Percentiles rank a stretch among this genome's conserved stretches.
phyloP scores from a whole-genome alignment of 1,140 invertebrate genomes.

The Drosophila setifemur region DNA sequence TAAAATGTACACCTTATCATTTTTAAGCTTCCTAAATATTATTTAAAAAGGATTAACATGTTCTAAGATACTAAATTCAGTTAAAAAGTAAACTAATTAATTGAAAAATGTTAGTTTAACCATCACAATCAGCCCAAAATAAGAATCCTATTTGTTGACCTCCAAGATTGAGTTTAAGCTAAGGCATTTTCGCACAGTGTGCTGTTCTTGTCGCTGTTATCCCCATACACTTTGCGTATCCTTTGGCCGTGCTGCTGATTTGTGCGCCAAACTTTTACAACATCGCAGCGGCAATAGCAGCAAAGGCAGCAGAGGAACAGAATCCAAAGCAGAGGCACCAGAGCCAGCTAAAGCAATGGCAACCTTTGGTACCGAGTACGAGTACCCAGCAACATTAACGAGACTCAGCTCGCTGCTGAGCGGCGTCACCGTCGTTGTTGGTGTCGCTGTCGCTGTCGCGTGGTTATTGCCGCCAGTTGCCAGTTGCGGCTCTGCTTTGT shows the following conservation, averaged over 20 bases:
- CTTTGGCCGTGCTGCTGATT: constrained; percentile 70
- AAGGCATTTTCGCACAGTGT: constrained; percentile 3
- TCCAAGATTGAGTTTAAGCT: too few species aligned
- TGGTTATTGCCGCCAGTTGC: constrained; percentile 46
- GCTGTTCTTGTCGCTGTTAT: constrained; percentile 45
- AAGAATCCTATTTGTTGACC: too few species aligned
- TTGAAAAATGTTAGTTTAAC: too few species aligned
- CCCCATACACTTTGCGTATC: constrained; percentile 67
- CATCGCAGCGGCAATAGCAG: constrained; percentile 59
- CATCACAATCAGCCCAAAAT: too few species aligned
- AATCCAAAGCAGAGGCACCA: constrained; percentile 29
- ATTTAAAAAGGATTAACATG: too few species aligned
- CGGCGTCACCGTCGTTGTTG: constrained; percentile 70
- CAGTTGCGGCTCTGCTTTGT: constrained; percentile 75
- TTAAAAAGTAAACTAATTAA: too few species aligned
- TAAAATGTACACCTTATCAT: too few species aligned
- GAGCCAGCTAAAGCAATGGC: constrained; percentile 26
- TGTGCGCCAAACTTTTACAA: constrained; percentile 78
- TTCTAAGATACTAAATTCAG: too few species aligned
- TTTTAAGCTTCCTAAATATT: too few species aligned
- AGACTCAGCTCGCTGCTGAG: constrained; percentile 23
- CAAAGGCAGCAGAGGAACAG: constrained; percentile 6
- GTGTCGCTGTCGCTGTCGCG: constrained; percentile 55
- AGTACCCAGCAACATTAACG: constrained; percentile 58
- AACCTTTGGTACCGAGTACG: constrained; percentile 46